Base-by-base conservation (phyloP, 1,140 invertebrate species). In the Drosophila arawakana region DNA sequence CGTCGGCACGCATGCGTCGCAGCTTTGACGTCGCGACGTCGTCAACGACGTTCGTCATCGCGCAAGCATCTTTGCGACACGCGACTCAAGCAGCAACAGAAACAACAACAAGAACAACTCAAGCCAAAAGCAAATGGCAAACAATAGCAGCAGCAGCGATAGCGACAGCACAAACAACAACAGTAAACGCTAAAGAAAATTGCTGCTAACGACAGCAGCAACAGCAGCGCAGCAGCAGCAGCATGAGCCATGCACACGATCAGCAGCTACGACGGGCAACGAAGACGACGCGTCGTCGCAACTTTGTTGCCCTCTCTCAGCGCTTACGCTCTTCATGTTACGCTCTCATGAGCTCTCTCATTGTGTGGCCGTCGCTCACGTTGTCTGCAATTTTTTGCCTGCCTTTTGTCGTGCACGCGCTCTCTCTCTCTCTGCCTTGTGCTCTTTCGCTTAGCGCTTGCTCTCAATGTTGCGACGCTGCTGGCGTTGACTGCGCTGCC, bases 1-100 rank as follows among this genome's bases (percentile, higher is more conserved):
- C 11, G 4, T 46, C n/a, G 18, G 60, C 52, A 70, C 70, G 67
- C 77, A 71, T 77, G 74, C 70, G 61, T 44, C 13, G 60, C 37
- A 30, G 34, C 7, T 13, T 46, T 15, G 15, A 47, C 35, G 15
- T 49, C 9, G 54, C 47, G 46, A 25, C 44, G 13, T 3, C 9
- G 25, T 8, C 60, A 30, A 57, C 46, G 60, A 73, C 44, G 68
- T 76, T 78, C 73, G 76, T 78, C 76, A 78, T 80, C 75, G 68
- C 34, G 9, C 59, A 80, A 83, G 70, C 76, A 83, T 83, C 76
- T 83, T 62, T 50, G 63, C 41, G 81, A 77, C 80, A 83, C 81
- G 81, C 81, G 81, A 83, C 80, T 79, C 72, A 55, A n/a, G 13
- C 44, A 72, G 21, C 37, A 37, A 54, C 57, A 49, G 25, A 35